Percentiles rank a stretch among this genome's conserved stretches.
Conservation (phyloP, 2,113 vertebrate genomes). For the Bujurquina vittata region DNA sequence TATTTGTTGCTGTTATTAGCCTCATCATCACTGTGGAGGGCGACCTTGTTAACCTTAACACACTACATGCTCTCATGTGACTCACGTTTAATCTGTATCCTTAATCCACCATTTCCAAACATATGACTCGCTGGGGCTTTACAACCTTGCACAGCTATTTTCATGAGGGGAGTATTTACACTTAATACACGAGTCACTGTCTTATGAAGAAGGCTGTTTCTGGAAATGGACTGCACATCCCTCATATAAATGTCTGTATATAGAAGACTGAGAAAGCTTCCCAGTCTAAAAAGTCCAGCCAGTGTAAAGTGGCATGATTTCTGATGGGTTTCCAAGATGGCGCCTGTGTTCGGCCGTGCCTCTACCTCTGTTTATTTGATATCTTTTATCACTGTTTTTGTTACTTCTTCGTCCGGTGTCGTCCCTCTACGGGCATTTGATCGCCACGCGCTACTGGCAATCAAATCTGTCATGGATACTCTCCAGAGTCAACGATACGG, state of each 20-base stretch:
- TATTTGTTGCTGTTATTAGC: not conserved
- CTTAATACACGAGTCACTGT: not conserved
- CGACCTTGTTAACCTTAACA: slow-evolving; percentile 42
- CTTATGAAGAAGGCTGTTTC: not conserved
- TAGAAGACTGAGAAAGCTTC: not conserved
- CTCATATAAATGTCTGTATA: not conserved
- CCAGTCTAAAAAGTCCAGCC: not conserved
- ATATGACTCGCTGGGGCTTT: slow-evolving; percentile 22
- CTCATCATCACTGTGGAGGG: not conserved
- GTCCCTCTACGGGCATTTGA: no score
- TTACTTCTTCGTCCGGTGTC: no score
- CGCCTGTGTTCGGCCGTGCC: no score
- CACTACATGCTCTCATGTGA: slow-evolving; percentile 12
- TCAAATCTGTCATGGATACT: no score
- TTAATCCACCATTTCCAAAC: slow-evolving; percentile 59
- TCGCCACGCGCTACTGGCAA: no score
- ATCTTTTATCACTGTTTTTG: no score
- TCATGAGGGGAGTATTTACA: not conserved
- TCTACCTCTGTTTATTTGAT: no score
- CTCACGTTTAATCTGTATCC: slow-evolving; percentile 60
- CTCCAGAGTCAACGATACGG: no score
- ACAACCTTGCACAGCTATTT: not conserved
- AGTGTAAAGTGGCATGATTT: no score
- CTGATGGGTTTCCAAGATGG: not conserved
- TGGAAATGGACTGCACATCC: not conserved